phyloP scores from a whole-genome alignment of 2,888 invertebrate species.

The Melanotus villosus region DNA sequence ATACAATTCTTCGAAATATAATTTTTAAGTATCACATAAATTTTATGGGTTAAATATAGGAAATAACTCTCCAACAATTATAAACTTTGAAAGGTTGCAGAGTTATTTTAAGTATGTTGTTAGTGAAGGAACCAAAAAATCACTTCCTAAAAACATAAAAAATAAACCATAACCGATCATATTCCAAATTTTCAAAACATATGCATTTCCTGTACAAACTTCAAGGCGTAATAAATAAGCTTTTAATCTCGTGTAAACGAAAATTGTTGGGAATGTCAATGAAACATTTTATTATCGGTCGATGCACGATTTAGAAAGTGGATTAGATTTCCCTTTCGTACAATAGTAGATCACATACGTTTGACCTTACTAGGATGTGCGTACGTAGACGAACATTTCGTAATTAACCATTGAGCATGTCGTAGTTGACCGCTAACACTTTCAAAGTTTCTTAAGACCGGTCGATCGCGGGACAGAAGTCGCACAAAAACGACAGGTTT shows the following conservation, averaged over 20 bases:
- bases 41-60: no score
- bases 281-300: slow-evolving; percentile 13
- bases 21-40: no score
- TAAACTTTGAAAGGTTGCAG: no score
- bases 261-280: slow-evolving; percentile 7
- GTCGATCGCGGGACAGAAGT: neutral
- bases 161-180: no score
- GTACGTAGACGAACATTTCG: slow-evolving; percentile 1
- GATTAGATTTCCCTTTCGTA: slow-evolving; percentile 32
- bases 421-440: neutral
- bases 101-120: no score
- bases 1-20: no score
- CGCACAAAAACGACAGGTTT: neutral
- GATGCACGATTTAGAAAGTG: slow-evolving; percentile 28
- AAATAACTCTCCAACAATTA: no score
- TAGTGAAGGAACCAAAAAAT: neutral
- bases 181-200: neutral
- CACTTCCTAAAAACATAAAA: neutral
- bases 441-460: neutral
- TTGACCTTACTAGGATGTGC: slow-evolving; percentile 15
- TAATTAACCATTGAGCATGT: neutral
- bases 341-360: slow-evolving; percentile 5
- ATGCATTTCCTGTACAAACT: neutral
- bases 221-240: neutral
- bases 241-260: neutral